Evolutionary conservation across 2,888 invertebrate genomes (phyloP).

Genomic region (Fragum whitleyi): DNA sequence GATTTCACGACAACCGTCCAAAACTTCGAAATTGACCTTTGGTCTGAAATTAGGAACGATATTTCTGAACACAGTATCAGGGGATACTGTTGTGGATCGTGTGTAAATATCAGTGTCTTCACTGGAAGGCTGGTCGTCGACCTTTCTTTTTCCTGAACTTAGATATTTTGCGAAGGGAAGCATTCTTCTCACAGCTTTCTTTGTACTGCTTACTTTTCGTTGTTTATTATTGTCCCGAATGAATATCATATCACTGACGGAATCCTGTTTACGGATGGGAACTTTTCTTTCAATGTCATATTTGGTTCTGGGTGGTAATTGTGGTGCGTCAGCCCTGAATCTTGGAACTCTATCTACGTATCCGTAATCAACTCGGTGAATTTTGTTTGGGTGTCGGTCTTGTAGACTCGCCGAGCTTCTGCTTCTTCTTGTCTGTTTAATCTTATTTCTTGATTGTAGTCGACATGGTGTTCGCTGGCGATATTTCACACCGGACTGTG

Average conservation of each 20-base stretch:
- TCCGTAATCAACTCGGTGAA: constrained; percentile 52
- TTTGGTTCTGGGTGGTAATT: background rate
- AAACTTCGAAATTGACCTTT: constrained; percentile 3
- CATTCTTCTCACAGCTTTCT: constrained; percentile 11
- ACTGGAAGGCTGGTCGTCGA: background rate
- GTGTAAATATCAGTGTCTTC: background rate
- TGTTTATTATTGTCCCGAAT: constrained; percentile 3
- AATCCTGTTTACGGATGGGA: background rate
- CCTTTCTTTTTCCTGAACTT: background rate
- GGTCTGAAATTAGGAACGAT: background rate
- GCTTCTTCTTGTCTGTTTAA: constrained; percentile 2
- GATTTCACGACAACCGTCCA: constrained; percentile 20
- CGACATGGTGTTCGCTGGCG: background rate
- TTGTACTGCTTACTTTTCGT: background rate
- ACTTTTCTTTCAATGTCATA: background rate
- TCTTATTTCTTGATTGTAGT: background rate
- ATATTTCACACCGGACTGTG: background rate
- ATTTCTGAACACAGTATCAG: background rate
- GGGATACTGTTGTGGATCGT: background rate
- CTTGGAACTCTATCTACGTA: constrained; percentile 36
- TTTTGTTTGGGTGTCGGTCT: constrained; percentile 54
- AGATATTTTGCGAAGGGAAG: constrained; percentile 7
- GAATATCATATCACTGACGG: background rate
- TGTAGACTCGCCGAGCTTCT: background rate
- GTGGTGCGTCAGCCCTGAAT: background rate